Percentiles rank a stretch among this genome's conserved stretches.
phyloP scores from a whole-genome alignment of 2,113 vertebrate species.

The Cottus gobio region DNA sequence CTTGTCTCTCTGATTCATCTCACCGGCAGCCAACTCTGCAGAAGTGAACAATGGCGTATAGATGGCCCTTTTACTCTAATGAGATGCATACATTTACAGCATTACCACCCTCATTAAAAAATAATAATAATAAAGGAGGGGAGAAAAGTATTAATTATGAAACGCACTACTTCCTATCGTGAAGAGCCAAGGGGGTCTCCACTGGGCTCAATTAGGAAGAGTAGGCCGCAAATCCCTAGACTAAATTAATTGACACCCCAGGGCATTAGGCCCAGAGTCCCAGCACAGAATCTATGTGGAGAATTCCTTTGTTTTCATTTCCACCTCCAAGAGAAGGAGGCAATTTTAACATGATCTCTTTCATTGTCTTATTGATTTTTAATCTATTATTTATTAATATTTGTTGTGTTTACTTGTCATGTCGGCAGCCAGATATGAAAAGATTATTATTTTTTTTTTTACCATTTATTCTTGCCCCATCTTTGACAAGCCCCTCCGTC shows the following conservation, averaged over 20 bases:
- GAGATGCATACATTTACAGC: slow-evolving; percentile 83
- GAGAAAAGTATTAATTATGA: slow-evolving; percentile 83
- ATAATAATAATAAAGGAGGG: slow-evolving; percentile 80
- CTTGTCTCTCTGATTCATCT: slow-evolving; percentile 69
- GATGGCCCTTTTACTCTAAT: slow-evolving; percentile 75
- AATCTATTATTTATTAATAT: slow-evolving; percentile 69
- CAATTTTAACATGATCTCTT: slow-evolving; percentile 67
- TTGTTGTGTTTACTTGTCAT: slow-evolving; percentile 61
- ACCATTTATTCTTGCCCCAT: slow-evolving; percentile 26
- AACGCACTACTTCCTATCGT: slow-evolving; percentile 80
- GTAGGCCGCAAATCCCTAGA: slow-evolving; percentile 85
- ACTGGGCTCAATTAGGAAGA: slow-evolving; percentile 87
- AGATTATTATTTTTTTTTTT: slow-evolving; percentile 19
- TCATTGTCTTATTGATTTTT: slow-evolving; percentile 78
- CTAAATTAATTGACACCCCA: slow-evolving; percentile 88
- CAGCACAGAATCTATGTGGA: slow-evolving; percentile 75
- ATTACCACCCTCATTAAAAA: slow-evolving; percentile 84
- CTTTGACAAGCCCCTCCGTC: slow-evolving; percentile 43
- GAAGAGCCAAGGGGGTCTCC: slow-evolving; percentile 81
- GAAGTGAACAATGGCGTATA: slow-evolving; percentile 72
- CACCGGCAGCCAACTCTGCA: slow-evolving; percentile 57
- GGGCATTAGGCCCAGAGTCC: slow-evolving; percentile 80
- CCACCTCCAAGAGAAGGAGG: slow-evolving; percentile 58
- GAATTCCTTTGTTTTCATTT: slow-evolving; percentile 82
- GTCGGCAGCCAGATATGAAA: slow-evolving; percentile 43